Evolutionary conservation across 2,888 invertebrate genomes (phyloP), one percentile per base, ranked within the genome.

Genomic region (Hyposoter didymator): DNA sequence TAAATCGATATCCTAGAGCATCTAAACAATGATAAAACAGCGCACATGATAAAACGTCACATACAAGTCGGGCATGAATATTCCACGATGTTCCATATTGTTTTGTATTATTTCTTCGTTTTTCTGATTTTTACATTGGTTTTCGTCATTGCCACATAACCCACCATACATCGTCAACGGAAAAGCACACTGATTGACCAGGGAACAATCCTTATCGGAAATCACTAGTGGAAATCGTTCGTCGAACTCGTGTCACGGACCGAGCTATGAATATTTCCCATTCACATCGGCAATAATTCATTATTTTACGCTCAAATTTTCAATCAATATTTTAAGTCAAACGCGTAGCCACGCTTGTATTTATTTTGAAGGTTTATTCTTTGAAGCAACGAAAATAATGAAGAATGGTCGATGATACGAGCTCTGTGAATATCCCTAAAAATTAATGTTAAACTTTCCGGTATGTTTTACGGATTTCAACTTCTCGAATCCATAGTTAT

Each of bases 11-110:
- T 49, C 62, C n/a, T 84, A 78, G 52, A 64, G 74, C 19, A 64
- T 81, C 81, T 81, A 73, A 70, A 86, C 78, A 84, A 78, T 78
- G 84, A 81, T 84, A 81, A 83, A 86, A 81, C 83, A 73, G 62
- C 28, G 73, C 69, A 70, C 84, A 73, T 81, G 76, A 39, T 39
- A 39, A 39, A 39, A 39, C 73, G 47, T 49, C 81, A 81, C 78
- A 43, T 69, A 84, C 19, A 78, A 74, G 55, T 66, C 39, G 28
- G 49, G 52, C 43, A 69, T 62, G 35, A 47, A 52, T 35, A 28
- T 75, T 82, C 12, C 52, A n/a, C 14, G 47, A 22, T 4, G 28
- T 32, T 35, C 8, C 49, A 12, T 52, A 49, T 2, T n/a, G 0
- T 17, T 55, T 67, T 17, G 7, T 39, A 59, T 39, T 62, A 45